Evolutionary conservation across 2,888 invertebrate genomes (phyloP), one percentile per base, ranked within the genome.

Genomic region (Hololepta plana): DNA sequence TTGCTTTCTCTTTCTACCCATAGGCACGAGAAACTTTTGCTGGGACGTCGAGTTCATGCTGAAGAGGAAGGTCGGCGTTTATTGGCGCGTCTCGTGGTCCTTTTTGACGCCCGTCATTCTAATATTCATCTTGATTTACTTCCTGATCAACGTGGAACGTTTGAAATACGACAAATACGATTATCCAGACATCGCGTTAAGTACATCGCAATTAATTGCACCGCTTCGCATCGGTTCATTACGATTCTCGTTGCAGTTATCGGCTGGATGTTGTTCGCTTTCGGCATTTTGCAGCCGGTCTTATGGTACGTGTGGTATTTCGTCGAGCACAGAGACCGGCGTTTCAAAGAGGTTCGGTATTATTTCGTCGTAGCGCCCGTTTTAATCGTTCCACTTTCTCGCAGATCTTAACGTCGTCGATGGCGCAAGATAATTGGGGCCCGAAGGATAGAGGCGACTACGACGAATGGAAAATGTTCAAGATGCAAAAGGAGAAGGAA

Each of bases 61-160:
- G 38, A 67, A 70, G 11, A 60, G 59, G 15, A 67, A 67, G 47
- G 64, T 72, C 1, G 64, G 71, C 49, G 40, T 67, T 16, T 85
- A 81, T 46, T 85, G 84, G 84, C 64, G 80, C 32, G 37, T 75
- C 19, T 81, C 80, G 37, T 87, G 85, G 85, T 65, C 67, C 1
- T 23, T 79, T 5, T 48, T 81, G 22, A 77, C 77, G 2, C 85
- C 85, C 0, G 40, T 64, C 1, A 57, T 77, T 31, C 70, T 84
- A 62, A 54, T 69, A 3, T 44, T 63, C 1, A 79, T 84, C 26
- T 64, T 82, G 38, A 41, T 76, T 5, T 82, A 80, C 45, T 76
- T 76, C 4, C 51, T 79, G 15, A 46, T 57, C 1, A 64, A 66
- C 1, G 64, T 67, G 31, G 57, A 67, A 31, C 63, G 69, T 0